Percentiles rank a stretch among this genome's conserved stretches.
Evolutionary conservation across 35 echinoderm and acorn worm genomes (phyloP).

Genomic region (Hemicentrotus pulcherrimus): DNA sequence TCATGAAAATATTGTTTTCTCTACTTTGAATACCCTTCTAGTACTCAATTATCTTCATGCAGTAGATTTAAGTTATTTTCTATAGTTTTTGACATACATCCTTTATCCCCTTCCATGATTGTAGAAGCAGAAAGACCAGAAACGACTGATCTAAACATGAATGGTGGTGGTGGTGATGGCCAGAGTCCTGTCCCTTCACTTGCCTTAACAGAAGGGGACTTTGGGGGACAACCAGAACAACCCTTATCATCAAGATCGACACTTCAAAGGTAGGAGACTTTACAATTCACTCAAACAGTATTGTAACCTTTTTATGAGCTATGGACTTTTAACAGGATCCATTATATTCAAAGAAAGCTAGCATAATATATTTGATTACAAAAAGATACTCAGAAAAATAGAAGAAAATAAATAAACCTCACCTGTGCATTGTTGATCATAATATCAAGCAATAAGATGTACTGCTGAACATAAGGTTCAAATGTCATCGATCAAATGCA

Average conservation of each 20-base stretch:
- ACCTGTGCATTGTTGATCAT: not conserved
- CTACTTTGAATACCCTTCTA: too few species aligned
- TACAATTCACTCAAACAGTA: not conserved
- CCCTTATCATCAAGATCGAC: constrained; percentile 75
- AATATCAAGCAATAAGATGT: too few species aligned
- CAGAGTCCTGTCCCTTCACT: constrained; percentile 89
- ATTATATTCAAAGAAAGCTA: not conserved
- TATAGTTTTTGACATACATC: not conserved
- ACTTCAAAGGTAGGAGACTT: constrained; percentile 73
- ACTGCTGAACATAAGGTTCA: too few species aligned
- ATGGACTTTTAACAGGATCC: not conserved
- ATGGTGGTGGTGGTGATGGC: constrained; percentile 62
- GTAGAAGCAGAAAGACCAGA: constrained; percentile 24
- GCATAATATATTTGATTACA: not conserved
- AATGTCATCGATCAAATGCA: too few species aligned
- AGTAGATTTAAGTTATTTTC: not conserved
- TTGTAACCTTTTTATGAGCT: not conserved
- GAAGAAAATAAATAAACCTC: not conserved
- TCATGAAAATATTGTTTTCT: too few species aligned
- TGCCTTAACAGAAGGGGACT: constrained; percentile 82
- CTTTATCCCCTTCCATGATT: not conserved
- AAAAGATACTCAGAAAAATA: not conserved
- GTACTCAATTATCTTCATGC: too few species aligned
- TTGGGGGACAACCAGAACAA: constrained; percentile 61
- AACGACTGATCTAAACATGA: not conserved